Percentiles rank a stretch among this genome's conserved stretches.
phyloP scores from a whole-genome alignment of 2,113 vertebrate genomes.

The Poecilia latipinna region DNA sequence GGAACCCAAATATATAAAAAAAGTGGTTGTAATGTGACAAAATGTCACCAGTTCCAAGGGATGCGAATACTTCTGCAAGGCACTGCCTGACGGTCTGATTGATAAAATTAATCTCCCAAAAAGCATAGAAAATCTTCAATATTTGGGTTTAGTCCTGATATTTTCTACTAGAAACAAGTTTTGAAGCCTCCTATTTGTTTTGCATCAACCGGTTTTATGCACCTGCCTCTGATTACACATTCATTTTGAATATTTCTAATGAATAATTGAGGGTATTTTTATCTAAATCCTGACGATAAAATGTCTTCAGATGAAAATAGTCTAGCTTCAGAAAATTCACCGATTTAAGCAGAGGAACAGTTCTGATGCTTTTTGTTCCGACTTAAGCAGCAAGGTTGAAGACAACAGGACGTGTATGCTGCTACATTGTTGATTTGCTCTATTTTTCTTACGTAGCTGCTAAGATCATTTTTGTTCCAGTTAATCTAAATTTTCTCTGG shows the following conservation, averaged over 20 bases:
- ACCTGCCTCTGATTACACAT: background rate
- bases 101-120: background rate
- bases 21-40: too few relatives aligned
- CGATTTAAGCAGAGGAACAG: background rate
- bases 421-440: background rate
- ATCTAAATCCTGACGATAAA: background rate
- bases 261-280: background rate
- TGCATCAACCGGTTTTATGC: background rate
- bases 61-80: too few relatives aligned
- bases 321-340: too few relatives aligned
- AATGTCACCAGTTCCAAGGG: too few relatives aligned
- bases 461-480: background rate
- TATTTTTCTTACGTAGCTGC: background rate
- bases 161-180: background rate
- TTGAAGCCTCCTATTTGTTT: background rate
- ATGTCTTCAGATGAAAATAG: background rate
- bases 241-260: background rate
- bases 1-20: too few relatives aligned
- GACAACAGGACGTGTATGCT: background rate
- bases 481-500: background rate
- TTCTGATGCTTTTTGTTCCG: background rate
- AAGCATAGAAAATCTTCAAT: background rate
- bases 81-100: background rate
- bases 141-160: background rate
- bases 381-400: too few relatives aligned